Evolutionary conservation across 2,797 vertebrate species (phyloP).

Genomic region (Parauchenoglanis ngamensis): DNA sequence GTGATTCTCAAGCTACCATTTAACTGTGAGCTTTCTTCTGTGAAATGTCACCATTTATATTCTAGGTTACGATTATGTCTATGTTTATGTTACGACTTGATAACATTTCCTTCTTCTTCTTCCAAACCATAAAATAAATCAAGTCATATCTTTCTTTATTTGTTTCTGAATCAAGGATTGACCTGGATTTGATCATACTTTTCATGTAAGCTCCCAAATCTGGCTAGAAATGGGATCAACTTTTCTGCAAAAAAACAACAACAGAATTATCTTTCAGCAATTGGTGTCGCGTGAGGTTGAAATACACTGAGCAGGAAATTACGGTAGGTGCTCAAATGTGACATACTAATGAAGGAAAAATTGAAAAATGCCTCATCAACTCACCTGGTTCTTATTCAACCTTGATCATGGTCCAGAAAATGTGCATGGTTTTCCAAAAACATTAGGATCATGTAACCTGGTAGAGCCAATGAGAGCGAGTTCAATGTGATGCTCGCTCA

Average conservation of each 20-base stretch:
- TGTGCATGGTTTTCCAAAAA: not conserved
- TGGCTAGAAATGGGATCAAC: not conserved
- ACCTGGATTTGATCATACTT: not conserved
- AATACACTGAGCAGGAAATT: not conserved
- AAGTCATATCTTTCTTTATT: not conserved
- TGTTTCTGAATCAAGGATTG: not conserved
- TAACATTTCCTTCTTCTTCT: not conserved
- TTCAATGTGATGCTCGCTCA: not conserved
- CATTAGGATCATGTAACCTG: not conserved
- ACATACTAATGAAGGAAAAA: not conserved
- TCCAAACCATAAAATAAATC: not conserved
- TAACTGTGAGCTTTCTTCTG: not conserved
- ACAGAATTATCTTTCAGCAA: not conserved
- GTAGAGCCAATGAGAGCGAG: not conserved
- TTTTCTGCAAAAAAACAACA: not conserved
- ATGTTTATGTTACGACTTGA: not conserved
- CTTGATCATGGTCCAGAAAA: not conserved
- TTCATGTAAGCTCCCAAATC: not conserved
- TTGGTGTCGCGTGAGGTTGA: not conserved
- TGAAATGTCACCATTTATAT: not conserved
- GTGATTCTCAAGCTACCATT: not conserved
- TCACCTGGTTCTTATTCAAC: not conserved
- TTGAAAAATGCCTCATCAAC: not conserved
- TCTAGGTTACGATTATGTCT: not conserved
- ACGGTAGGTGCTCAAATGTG: not conserved